Conservation (phyloP, 1,140 invertebrate species). For the Hypothenemus hampei region DNA sequence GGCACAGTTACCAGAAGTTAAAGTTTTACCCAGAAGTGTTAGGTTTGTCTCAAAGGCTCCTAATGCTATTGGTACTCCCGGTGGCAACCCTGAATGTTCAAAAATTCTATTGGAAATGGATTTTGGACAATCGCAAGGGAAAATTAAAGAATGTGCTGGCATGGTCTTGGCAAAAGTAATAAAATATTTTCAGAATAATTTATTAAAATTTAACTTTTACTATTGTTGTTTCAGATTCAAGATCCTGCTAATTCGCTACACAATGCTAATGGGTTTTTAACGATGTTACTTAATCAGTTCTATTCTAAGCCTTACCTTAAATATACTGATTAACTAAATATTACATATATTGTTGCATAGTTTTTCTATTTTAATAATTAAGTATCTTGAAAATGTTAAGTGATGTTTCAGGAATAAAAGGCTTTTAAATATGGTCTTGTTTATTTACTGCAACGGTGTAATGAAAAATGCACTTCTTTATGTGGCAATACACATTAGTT, state of each 20-base stretch:
- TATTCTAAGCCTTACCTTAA: conserved; percentile 42
- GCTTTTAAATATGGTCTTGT: too few species aligned
- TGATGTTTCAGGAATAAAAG: too few species aligned
- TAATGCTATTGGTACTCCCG: conserved; percentile 39
- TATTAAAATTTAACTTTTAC: not conserved
- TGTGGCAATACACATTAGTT: too few species aligned
- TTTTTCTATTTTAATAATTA: too few species aligned
- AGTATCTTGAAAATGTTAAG: too few species aligned
- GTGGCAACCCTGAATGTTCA: conserved; percentile 42
- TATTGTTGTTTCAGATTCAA: conserved; percentile 39
- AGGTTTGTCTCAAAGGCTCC: conserved; percentile 33
- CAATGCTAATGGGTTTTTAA: conserved; percentile 38
- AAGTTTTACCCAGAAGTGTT: conserved; percentile 38
- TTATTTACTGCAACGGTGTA: too few species aligned
- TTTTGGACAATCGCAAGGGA: conserved; percentile 42
- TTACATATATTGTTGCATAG: too few species aligned
- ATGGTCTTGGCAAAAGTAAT: conserved; percentile 40
- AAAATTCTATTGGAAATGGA: conserved; percentile 23
- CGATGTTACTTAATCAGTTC: conserved; percentile 37
- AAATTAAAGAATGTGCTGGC: conserved; percentile 43
- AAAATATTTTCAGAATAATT: not conserved
- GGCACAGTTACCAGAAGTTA: conserved; percentile 43
- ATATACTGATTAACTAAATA: too few species aligned
- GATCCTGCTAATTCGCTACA: conserved; percentile 43
- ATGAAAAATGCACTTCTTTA: too few species aligned